Percentiles rank a stretch among this genome's conserved stretches.
These are phyloP conservation scores for Falcunculus frontatus DNA, from an alignment of 2,113 vertebrate species.

Conservation along the genomic window DNA sequence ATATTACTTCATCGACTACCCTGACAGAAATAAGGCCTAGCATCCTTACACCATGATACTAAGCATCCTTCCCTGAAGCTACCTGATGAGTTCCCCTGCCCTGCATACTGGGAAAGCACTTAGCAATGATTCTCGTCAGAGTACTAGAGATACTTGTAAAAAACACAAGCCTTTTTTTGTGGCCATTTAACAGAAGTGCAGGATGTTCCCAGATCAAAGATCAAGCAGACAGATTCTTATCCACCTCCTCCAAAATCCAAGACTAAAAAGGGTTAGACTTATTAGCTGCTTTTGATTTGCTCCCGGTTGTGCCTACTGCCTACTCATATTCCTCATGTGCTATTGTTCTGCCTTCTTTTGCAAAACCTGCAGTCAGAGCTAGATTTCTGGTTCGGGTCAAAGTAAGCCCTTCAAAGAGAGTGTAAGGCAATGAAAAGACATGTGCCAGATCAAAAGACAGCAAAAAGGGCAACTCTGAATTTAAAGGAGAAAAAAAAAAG, in stretches of 20 bases:
- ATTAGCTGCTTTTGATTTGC: background rate
- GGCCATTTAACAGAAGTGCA: background rate
- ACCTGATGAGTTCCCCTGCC: background rate
- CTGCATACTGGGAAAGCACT: background rate
- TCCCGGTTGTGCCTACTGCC: background rate
- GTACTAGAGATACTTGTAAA: background rate
- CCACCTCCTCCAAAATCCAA: background rate
- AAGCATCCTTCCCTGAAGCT: background rate
- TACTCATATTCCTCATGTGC: background rate
- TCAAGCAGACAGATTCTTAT: background rate
- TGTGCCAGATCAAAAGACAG: background rate
- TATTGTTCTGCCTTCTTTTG: background rate
- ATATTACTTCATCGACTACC: background rate
- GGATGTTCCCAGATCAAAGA: background rate
- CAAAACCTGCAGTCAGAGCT: background rate
- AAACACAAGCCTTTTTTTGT: background rate
- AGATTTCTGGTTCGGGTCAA: background rate
- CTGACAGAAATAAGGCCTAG: background rate
- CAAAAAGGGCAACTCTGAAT: background rate
- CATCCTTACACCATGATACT: background rate
- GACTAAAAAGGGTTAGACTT: background rate
- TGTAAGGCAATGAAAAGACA: background rate
- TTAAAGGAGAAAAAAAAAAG: background rate
- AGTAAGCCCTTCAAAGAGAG: background rate
- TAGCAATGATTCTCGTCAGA: background rate